These are phyloP conservation scores for Cyaniris semiargus DNA, from an alignment of 2,888 invertebrate species.

Conservation along the genomic window DNA sequence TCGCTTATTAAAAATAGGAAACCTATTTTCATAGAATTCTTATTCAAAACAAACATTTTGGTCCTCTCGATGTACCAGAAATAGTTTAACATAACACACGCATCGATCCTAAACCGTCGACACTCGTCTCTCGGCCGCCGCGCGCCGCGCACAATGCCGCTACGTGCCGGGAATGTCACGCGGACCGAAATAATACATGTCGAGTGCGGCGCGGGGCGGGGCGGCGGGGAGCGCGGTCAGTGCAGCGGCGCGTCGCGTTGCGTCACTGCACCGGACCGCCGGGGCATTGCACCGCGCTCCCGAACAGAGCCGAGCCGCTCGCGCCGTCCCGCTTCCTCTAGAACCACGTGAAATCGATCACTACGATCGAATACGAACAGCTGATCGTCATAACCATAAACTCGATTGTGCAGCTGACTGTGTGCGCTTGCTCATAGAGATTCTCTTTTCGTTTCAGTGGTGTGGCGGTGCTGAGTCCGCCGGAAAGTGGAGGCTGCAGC, in stretches of 20 bases:
- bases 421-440: slow-evolving; percentile 23
- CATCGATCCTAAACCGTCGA: neutral
- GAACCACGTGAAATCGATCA: slow-evolving; percentile 59
- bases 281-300: slow-evolving; percentile 74
- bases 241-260: slow-evolving; percentile 67
- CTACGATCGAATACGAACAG: slow-evolving; percentile 66
- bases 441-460: slow-evolving; percentile 83
- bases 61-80: neutral
- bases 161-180: slow-evolving; percentile 69
- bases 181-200: slow-evolving; percentile 68
- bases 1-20: neutral
- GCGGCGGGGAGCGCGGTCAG: slow-evolving; percentile 54
- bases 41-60: neutral
- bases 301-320: slow-evolving; percentile 44
- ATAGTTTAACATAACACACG: neutral
- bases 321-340: slow-evolving; percentile 47
- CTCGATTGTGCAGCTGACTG: slow-evolving; percentile 30
- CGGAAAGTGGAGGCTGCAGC: slow-evolving; percentile 85
- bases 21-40: neutral
- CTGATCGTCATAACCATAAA: slow-evolving; percentile 59
- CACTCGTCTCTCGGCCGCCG: slow-evolving; percentile 54
- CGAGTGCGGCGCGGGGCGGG: slow-evolving; percentile 44
- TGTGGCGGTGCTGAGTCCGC: slow-evolving; percentile 89
- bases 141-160: slow-evolving; percentile 41
- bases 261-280: slow-evolving; percentile 70